phyloP scores from a whole-genome alignment of 2,888 invertebrate genomes.

The Papilio protenor region DNA sequence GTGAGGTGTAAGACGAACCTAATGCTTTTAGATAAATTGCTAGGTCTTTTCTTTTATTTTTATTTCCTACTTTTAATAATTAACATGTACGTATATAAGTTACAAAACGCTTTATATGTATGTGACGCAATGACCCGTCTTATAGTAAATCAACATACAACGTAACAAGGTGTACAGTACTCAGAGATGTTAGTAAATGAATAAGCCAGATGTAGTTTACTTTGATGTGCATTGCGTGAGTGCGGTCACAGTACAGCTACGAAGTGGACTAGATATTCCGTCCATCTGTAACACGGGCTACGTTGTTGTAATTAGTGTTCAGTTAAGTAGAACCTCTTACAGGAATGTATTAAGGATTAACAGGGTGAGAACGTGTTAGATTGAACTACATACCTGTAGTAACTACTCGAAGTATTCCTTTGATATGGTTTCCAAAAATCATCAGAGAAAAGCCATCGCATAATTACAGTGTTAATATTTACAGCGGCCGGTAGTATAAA shows the following conservation, averaged over 20 bases:
- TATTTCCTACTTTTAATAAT: neutral
- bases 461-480: slow-evolving; percentile 77
- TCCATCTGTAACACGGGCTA: slow-evolving; percentile 65
- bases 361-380: neutral
- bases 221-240: slow-evolving; percentile 42
- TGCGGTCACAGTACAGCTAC: slow-evolving; percentile 51
- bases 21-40: neutral
- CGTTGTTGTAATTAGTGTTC: slow-evolving; percentile 77
- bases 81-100: neutral
- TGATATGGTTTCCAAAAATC: slow-evolving; percentile 52
- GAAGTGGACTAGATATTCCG: slow-evolving; percentile 64
- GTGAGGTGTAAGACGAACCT: neutral
- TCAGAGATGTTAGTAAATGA: slow-evolving; percentile 25
- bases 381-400: neutral
- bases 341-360: slow-evolving; percentile 66
- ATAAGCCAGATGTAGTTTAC: slow-evolving; percentile 37
- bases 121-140: neutral
- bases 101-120: neutral
- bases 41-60: neutral
- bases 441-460: slow-evolving; percentile 49
- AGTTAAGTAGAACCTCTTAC: slow-evolving; percentile 67
- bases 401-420: slow-evolving; percentile 59
- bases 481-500: slow-evolving; percentile 71
- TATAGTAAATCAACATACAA: neutral
- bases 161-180: neutral